Evolutionary conservation across 2,797 vertebrate genomes (phyloP), one percentile per base, ranked within the genome.

Genomic region (Podargus strigoides): DNA sequence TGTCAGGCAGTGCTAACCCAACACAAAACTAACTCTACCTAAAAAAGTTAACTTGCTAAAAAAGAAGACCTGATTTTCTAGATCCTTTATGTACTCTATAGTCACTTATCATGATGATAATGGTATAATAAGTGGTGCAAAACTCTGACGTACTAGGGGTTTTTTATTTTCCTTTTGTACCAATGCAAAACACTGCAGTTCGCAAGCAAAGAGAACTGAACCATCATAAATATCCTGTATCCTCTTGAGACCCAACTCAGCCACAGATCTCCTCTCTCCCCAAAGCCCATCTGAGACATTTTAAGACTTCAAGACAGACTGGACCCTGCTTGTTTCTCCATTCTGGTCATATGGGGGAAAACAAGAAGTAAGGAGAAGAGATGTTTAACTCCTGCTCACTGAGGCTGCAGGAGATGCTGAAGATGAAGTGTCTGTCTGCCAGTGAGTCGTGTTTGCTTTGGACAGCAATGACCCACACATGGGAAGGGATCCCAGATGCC

Each of bases 391-490:
- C 36, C n/a, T 22, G 2, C 14, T 78, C 46, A 52, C 44, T 18
- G 41, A 60, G 53, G 24, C 49, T 56, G 16, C 42, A 83, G 59
- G 46, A 60, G 30, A 85, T 37, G 13, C 39, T 8, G 2, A 39
- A 55, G 23, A 34, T 0, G 3, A 62, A 39, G n/a, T 0, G 2
- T 26, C 14, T 20, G 19, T 58, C 52, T 74, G 64, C 27, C 58
- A 47, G 27, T 28, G 50, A 56, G 39, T 3, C 44, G 37, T 9
- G 23, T 11, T 39, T 12, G 8, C 14, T 67, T 56, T n/a, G 42
- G 20, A 26, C 6, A 16, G 37, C 19, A 56, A 12, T 12, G 36
- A 68, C 44, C 41, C 0, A 0, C 24, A 41, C 23, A 26, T 6
- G 12, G 26, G 55, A 87, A 76, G 23, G 53, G 27, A 59, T 68